Base-by-base conservation (phyloP, 2,888 invertebrate species). In the Polydrusus cervinus region DNA sequence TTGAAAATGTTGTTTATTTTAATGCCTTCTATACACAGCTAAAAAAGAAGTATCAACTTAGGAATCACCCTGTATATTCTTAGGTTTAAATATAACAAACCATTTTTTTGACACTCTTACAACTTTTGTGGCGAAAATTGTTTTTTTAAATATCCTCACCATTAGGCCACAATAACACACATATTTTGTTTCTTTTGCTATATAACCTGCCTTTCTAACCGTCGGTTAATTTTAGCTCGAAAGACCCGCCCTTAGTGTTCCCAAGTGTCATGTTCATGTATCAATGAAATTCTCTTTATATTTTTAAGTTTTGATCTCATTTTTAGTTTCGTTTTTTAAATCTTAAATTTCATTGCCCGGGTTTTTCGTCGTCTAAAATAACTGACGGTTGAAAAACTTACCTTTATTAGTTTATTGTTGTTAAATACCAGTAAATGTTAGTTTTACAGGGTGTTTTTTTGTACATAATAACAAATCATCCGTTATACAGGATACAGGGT, bases 261-360 rank as follows among this genome's bases (percentile, higher is more conserved):
- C 20, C 20, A 20, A n/a, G 25, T 62, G 62, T 45, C 62, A 55
- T 55, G 45, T 43, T 25, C n/a, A n/a, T n/a, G n/a, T n/a, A 9
- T 61, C n/a, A 25, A 47, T 47, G 62, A 13, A 62, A 45, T 62
- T 62, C 3, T 45, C 25, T 47, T 62, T 62, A 47, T 62, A 62
- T 47, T 30, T 45, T n/a, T 62, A 62, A 62, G 67, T 55, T 53
- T 57, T 68, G 67, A 68, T 68, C 67, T 68, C 67, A 68, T 68
- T 57, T 20, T 53, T 45, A 20, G 30, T 62, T 62, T 47, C 18
- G 10, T 40, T 43, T 61, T 18, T 5, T n/a, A 43, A 14, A 55
- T 9, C 8, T 34, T 55, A 34, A n/a, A 30, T 47, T 43, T 62
- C 61, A 43, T 62, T 62, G 47, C n/a, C 8, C 30, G 13, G 25